A percentile compares a stretch with the other conserved stretches of the same genome.
Conservation (phyloP, 35 echinoderm and acorn worm species). For the Acanthaster planci region DNA sequence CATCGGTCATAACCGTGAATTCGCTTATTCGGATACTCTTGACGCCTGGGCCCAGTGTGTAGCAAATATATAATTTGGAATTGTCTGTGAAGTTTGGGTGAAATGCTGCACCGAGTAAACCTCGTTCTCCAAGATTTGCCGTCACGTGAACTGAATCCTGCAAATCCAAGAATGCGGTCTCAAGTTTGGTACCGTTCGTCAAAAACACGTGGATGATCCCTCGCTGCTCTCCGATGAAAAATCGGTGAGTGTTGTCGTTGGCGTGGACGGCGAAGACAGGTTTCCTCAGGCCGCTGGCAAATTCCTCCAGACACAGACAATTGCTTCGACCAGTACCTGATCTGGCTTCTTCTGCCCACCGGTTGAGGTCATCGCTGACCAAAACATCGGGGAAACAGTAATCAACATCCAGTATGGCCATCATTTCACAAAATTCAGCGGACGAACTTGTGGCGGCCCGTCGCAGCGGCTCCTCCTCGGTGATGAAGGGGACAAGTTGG, state of each 20-base stretch:
- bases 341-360: constrained; percentile 34
- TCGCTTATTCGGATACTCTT: constrained; percentile 63
- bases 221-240: constrained; percentile 80
- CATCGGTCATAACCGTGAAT: constrained; percentile 45
- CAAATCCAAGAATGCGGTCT: constrained; percentile 83
- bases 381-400: constrained; percentile 86
- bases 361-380: constrained; percentile 39
- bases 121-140: constrained; percentile 59
- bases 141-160: constrained; percentile 44
- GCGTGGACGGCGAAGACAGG: constrained; percentile 72
- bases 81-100: constrained; percentile 83
- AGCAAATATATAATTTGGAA: constrained; percentile 75
- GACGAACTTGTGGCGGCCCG: constrained; percentile 24
- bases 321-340: constrained; percentile 48
- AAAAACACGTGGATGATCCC: constrained; percentile 78
- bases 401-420: constrained; percentile 60
- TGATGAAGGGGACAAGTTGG: constrained; percentile 58
- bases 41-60: constrained; percentile 12
- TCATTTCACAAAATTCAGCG: constrained; percentile 56
- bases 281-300: constrained; percentile 80
- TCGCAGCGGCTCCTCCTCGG: constrained; percentile 38
- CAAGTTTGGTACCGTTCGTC: constrained; percentile 58
- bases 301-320: constrained; percentile 90
- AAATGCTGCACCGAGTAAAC: constrained; percentile 86
- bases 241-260: constrained; percentile 80